A percentile compares a stretch with the other conserved stretches of the same genome.
phyloP scores from a whole-genome alignment of 2,888 invertebrate genomes.

The Lepidocyrtoides sp. region DNA sequence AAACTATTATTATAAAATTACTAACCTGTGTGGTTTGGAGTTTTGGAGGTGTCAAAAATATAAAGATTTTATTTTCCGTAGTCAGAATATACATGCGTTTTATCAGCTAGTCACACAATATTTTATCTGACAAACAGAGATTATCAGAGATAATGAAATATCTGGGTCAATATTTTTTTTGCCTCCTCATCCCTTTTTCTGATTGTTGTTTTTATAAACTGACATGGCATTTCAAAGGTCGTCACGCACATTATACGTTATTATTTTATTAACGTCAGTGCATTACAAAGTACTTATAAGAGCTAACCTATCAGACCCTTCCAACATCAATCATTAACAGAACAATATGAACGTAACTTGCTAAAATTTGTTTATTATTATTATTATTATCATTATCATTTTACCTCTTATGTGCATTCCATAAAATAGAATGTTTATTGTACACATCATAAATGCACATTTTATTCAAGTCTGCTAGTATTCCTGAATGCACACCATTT shows the following conservation, averaged over 20 bases:
- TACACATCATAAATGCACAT: background rate
- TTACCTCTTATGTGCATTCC: background rate
- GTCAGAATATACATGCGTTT: too few species aligned
- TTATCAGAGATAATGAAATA: slow-evolving; percentile 32
- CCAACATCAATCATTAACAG: slow-evolving; percentile 46
- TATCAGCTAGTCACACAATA: slow-evolving; percentile 19
- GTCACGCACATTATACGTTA: slow-evolving; percentile 21
- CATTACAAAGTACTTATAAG: background rate
- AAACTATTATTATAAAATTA: slow-evolving; percentile 2
- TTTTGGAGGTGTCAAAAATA: slow-evolving; percentile 25
- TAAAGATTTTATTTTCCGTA: background rate
- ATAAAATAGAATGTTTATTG: too few species aligned
- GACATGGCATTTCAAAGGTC: slow-evolving; percentile 67
- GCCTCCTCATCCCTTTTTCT: slow-evolving; percentile 53
- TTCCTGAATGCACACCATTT: background rate
- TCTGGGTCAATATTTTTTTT: slow-evolving; percentile 63
- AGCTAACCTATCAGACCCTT: slow-evolving; percentile 27
- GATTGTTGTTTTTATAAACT: background rate
- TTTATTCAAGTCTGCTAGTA: background rate
- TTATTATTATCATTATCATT: background rate
- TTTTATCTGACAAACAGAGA: slow-evolving; percentile 41
- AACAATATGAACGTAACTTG: slow-evolving; percentile 31
- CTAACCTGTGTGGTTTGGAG: background rate
- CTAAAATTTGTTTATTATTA: too few species aligned
- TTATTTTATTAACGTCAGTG: background rate